Base-by-base conservation (phyloP, 2,888 invertebrate species). In the Agrenia bidenticulata region DNA sequence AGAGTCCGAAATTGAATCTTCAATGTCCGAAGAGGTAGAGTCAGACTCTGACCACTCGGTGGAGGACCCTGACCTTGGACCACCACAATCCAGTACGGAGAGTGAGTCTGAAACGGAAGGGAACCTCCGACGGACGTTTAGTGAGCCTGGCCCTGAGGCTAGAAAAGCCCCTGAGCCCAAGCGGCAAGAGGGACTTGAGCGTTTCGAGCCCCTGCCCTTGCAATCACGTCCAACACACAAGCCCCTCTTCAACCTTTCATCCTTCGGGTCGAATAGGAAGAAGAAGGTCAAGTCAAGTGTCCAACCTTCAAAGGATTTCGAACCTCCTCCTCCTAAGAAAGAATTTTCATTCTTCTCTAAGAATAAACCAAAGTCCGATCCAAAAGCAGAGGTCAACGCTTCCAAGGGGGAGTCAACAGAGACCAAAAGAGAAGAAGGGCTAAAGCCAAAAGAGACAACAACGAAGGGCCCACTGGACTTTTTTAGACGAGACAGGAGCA, bases 311-410 rank as follows among this genome's bases (percentile, higher is more conserved):
- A 23, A 9, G 24, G 4, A 21, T 15, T 23, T 7, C 5, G 23
- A 21, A 11, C 4, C 5, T 32, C 23, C 60, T 32, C 23, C 60
- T 27, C 51, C 49, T 2, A 27, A 49, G 54, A 41, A 49, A 32
- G 59, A 60, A 21, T 39, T 56, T 17, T 21, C 17, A 13, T 37
- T 60, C 17, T 64, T 64, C 54, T 19, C 27, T 5, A 64, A 53
- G 19, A 53, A 42, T 26, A 49, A 41, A 51, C 32, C 61, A 19
- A 60, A 62, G 54, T 21, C 45, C 15, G n/a, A 53, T 21, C 17
- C 41, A 54, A n/a, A 21, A 27, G 17, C 17, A 23, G 21, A 19
- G 13, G n/a, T n/a, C n/a, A n/a, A n/a, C n/a, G n/a, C n/a, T n/a
- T n/a, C n/a, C n/a, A n/a, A n/a, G 1, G 53, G 27, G 2, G 21